Evolutionary conservation across 2,888 invertebrate species (phyloP).

Genomic region (Synergus laeviventris): DNA sequence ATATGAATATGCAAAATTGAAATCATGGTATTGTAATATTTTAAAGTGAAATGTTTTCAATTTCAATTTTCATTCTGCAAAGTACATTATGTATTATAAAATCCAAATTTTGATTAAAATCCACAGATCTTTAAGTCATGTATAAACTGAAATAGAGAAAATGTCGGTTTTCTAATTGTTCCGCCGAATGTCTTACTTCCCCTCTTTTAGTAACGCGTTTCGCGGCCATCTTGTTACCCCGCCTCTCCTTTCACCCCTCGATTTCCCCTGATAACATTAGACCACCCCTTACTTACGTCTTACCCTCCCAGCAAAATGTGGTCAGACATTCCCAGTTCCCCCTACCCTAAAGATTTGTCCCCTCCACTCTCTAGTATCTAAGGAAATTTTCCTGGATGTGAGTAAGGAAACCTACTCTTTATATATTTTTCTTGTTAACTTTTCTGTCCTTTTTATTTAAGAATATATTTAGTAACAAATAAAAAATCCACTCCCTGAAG

Average conservation of each 20-base stretch:
- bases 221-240: slow-evolving; percentile 74
- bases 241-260: slow-evolving; percentile 66
- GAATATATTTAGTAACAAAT: not conserved
- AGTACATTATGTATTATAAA: not conserved
- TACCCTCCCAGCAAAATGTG: slow-evolving; percentile 61
- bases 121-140: not conserved
- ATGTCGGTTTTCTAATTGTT: not conserved
- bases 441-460: not conserved
- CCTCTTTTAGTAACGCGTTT: slow-evolving; percentile 60
- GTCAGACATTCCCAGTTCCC: slow-evolving; percentile 20
- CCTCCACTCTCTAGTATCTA: slow-evolving; percentile 31
- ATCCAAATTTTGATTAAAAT: not conserved
- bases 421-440: not conserved
- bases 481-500: no score
- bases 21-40: no score
- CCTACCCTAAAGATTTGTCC: slow-evolving; percentile 42
- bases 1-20: no score
- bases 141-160: not conserved
- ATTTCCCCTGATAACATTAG: slow-evolving; percentile 67
- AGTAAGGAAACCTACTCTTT: slow-evolving; percentile 36
- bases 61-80: no score
- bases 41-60: no score
- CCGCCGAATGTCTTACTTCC: slow-evolving; percentile 67
- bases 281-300: slow-evolving; percentile 64
- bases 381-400: slow-evolving; percentile 10